Evolutionary conservation across 2,797 vertebrate genomes (phyloP).

Genomic region (Varecia variegata): DNA sequence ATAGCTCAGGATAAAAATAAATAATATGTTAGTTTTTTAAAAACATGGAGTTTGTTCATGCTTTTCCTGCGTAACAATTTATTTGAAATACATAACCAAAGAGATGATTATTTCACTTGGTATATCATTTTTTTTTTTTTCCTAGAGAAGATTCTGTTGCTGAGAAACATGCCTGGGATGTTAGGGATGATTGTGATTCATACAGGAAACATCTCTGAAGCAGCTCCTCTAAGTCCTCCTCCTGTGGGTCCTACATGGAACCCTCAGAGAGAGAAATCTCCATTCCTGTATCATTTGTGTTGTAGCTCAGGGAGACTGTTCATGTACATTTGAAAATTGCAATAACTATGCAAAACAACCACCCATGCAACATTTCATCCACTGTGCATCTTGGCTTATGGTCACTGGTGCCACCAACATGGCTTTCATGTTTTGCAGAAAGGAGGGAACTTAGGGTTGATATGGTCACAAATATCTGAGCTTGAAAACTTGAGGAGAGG

Average conservation of each 20-base stretch:
- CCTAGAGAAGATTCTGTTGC: background rate
- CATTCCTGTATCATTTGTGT: background rate
- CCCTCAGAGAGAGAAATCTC: background rate
- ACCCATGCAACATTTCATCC: background rate
- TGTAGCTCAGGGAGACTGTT: background rate
- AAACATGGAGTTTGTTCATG: background rate
- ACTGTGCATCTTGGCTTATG: background rate
- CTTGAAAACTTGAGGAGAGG: background rate
- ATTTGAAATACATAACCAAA: background rate
- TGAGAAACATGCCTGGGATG: background rate
- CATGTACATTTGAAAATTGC: background rate
- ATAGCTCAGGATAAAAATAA: background rate
- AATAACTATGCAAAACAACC: background rate
- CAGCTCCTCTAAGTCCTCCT: background rate
- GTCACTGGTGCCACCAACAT: background rate
- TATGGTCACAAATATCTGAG: background rate
- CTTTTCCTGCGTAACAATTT: background rate
- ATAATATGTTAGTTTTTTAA: background rate
- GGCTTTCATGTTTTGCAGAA: background rate
- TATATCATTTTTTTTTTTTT: background rate
- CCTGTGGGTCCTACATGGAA: background rate
- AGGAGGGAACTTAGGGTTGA: background rate
- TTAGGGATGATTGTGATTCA: background rate
- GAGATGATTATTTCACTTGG: background rate
- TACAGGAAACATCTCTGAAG: background rate